Conservation (phyloP, 2,797 vertebrate genomes). For the Balearica regulorum region DNA sequence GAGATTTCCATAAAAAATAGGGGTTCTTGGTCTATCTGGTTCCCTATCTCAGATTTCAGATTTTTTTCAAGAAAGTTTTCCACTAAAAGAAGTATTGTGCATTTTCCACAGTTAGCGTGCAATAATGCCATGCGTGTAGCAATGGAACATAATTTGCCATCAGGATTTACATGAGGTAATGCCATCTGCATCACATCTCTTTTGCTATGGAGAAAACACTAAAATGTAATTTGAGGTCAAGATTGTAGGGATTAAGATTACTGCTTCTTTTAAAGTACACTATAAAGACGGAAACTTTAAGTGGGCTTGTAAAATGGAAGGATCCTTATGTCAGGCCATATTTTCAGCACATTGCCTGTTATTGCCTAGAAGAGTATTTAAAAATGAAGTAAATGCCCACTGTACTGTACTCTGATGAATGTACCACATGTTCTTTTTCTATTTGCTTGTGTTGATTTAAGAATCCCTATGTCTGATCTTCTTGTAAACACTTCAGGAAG, state of each 20-base stretch:
- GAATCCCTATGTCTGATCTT: neutral
- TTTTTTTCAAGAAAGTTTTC: neutral
- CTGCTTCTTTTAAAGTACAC: conserved; percentile 14
- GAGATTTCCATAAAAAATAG: neutral
- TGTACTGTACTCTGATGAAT: neutral
- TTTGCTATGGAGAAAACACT: neutral
- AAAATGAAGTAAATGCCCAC: neutral
- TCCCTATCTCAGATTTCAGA: neutral
- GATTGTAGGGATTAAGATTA: conserved; percentile 32
- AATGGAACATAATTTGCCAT: neutral
- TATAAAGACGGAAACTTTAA: conserved; percentile 16
- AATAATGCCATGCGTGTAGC: neutral
- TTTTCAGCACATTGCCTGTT: conserved; percentile 24
- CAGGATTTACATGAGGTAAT: conserved; percentile 29
- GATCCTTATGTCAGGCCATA: neutral
- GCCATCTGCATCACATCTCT: conserved; percentile 32
- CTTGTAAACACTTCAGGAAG: neutral
- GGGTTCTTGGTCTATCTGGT: neutral
- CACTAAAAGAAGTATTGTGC: neutral
- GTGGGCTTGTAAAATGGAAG: conserved; percentile 32
- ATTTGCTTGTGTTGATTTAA: neutral
- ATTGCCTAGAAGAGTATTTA: neutral
- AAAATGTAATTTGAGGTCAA: neutral
- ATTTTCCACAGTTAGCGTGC: neutral
- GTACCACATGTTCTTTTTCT: neutral